Base-by-base conservation (phyloP, 2,797 vertebrate species). In the Hyperoplus immaculatus region DNA sequence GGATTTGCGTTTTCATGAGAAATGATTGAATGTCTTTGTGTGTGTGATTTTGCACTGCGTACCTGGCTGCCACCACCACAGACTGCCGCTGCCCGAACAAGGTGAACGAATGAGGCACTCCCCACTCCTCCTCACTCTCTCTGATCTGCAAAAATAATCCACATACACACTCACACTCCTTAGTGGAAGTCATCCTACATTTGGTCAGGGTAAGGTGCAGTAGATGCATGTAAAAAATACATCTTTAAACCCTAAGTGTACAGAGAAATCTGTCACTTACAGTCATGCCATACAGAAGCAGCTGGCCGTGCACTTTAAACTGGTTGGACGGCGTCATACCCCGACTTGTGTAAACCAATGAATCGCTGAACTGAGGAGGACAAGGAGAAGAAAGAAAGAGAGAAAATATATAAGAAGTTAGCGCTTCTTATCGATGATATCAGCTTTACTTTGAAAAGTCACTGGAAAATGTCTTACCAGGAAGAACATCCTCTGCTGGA, bases 401-500 rank as follows among this genome's bases (percentile, higher is more conserved):
- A 1, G 6, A 39, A 11, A 7, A n/a, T 2, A 29, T 29, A n/a
- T 0, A 29, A 21, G 3, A 42, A 10, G 6, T 4, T 4, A 8
- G 0, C 3, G 12, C n/a, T 10, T 58, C 16, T 21, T 14, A 6
- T 64, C 21, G 38, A 6, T 8, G 1, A 21, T 39, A n/a, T 39
- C 18, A 12, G 3, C 46, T 29, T 11, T 8, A 5, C 1, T 29
- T 49, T 42, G 39, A 21, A 51, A 21, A 53, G n/a, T 4, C n/a
- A 21, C 41, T 15, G 43, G 29, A 3, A 10, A 1, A 39, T 4
- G 9, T 54, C 45, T 6, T 94, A 99, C 98, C 97, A 99, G 94
- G 90, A 99, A 99, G 88, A 99, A 99, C 98, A 99, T 99, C 65
- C 98, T 96, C 90, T 99, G 98, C 84, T 99, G 98, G 6, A 99